phyloP scores from a whole-genome alignment of 2,888 invertebrate genomes.

The Nasonia oneida region DNA sequence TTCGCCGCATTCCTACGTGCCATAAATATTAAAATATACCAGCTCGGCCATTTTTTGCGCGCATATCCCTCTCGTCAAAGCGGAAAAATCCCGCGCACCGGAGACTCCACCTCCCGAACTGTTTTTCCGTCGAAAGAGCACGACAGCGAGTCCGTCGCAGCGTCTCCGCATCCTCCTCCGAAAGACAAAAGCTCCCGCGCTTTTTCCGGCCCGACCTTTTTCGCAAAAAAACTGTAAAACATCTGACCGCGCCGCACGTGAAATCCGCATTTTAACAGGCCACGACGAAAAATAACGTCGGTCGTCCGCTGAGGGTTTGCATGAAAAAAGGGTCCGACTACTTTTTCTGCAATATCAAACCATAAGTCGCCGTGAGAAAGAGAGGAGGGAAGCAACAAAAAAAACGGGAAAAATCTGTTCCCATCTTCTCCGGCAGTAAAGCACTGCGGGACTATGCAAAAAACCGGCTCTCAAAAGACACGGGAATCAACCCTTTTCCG shows the following conservation, averaged over 20 bases:
- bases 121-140: background rate
- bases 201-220: background rate
- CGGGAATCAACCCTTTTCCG: slow-evolving; percentile 31
- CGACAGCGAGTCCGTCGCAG: background rate
- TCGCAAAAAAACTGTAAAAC: slow-evolving; percentile 7
- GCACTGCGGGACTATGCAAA: background rate
- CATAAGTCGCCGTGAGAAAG: background rate
- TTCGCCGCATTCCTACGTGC: background rate
- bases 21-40: slow-evolving; percentile 2
- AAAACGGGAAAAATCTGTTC: slow-evolving; percentile 15
- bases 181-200: background rate
- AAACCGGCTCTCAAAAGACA: background rate
- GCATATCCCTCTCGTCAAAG: background rate
- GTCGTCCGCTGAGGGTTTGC: background rate
- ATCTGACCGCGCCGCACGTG: background rate
- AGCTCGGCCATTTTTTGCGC: background rate
- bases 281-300: background rate
- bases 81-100: too few relatives aligned
- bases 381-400: background rate
- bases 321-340: slow-evolving; percentile 20
- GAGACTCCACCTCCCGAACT: background rate
- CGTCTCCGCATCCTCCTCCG: background rate
- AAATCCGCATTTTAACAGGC: background rate
- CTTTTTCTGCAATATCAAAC: slow-evolving; percentile 6
- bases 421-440: background rate